Conservation (phyloP, 2,113 vertebrate genomes). For the Ceratotherium simum region DNA sequence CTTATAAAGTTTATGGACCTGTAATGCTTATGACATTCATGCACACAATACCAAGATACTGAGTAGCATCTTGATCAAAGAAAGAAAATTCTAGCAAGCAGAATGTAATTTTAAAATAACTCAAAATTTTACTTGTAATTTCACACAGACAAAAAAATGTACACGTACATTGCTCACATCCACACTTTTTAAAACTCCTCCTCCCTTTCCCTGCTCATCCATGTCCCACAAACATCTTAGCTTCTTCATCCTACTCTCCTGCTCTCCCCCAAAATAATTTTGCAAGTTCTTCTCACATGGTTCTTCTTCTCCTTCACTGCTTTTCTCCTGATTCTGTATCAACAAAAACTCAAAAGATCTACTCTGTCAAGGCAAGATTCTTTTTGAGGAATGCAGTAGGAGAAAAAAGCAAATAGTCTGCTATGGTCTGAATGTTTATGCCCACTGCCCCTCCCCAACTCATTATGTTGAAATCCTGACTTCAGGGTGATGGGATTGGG, state of each 20-base stretch:
- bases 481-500: background rate
- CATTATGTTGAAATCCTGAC: background rate
- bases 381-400: background rate
- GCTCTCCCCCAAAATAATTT: background rate
- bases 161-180: background rate
- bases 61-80: background rate
- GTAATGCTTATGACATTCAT: background rate
- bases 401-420: background rate
- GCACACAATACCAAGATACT: background rate
- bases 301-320: background rate
- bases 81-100: background rate
- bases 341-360: constrained; percentile 7
- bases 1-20: background rate
- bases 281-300: background rate
- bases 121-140: background rate
- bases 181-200: background rate
- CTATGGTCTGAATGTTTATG: background rate
- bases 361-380: background rate
- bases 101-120: background rate
- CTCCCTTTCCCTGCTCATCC: background rate
- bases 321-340: background rate
- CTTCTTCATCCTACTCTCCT: background rate
- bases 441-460: no score
- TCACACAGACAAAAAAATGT: background rate
- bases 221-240: background rate